Base-by-base conservation (phyloP, 23 tunicate genomes). In the Ascidia mentula region DNA sequence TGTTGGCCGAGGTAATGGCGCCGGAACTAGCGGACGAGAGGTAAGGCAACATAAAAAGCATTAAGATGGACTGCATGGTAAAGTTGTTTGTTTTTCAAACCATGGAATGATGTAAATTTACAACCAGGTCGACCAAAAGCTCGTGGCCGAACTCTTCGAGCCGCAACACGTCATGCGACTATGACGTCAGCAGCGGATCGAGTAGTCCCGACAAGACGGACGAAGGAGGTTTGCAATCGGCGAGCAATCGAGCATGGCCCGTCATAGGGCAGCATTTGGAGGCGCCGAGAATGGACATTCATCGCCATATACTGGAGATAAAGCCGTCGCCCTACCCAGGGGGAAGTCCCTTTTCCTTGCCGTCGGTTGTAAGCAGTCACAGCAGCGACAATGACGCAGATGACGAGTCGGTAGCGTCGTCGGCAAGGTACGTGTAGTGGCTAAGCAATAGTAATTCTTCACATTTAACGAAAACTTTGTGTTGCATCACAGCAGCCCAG, bases 251-350 rank as follows among this genome's bases (percentile, higher is more conserved):
- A 3, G 24, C 24, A 28, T 53, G 65, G 65, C 4, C 24, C 28
- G 13, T 18, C 9, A 32, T 28, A 46, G 38, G 38, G 20, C 72
- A 28, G n/a, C 32, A 28, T 31, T n/a, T n/a, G n/a, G n/a, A n/a
- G n/a, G n/a, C n/a, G n/a, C n/a, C n/a, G n/a, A 34, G 32, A 36
- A 34, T 71, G 75, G 87, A 82, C 40, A 87, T 87, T 45, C 86
- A 87, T 32, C 80, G 82, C 6, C 92, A 87, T 40, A 42, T 87
- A 45, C 71, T 81, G 37, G 86, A 87, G 34, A 75, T 87, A 20
- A 81, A 87, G 34, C 92, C 92, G 18, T 87, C 92, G 28, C 92
- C 92, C 9, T 87, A 87, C 34, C 92, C 86, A 15, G 85, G 92
- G 26, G 86, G 86, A 36, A 76, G 85, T 34, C 92, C 92, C 36